phyloP scores from a whole-genome alignment of 2,113 vertebrate species.

The Heterotis niloticus region DNA sequence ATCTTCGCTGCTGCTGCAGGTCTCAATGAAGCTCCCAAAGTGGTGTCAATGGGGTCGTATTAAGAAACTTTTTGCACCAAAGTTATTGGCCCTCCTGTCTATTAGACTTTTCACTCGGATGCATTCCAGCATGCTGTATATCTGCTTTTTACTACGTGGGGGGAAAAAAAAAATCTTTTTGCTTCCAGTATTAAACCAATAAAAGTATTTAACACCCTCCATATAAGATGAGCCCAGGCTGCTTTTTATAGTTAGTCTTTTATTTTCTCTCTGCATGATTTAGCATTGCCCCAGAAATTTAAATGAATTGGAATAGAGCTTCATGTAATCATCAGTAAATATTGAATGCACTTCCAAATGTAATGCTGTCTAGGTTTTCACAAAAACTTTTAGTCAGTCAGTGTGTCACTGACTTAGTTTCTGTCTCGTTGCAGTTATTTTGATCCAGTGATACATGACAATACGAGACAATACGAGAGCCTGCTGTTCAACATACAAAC shows the following conservation, averaged over 20 bases:
- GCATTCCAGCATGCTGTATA: not conserved
- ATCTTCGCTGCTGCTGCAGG: not conserved
- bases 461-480: not conserved
- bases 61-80: not conserved
- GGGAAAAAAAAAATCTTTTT: not conserved
- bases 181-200: not conserved
- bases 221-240: not conserved
- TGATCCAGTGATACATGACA: not conserved
- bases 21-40: not conserved
- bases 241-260: not conserved
- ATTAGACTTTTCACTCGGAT: not conserved
- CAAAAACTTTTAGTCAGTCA: not conserved
- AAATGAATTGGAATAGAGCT: not conserved
- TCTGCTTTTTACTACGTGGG: not conserved
- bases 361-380: not conserved
- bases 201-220: not conserved
- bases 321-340: not conserved
- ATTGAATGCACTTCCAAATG: conserved; percentile 7
- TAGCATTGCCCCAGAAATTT: not conserved
- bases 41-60: not conserved
- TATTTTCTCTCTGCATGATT: not conserved
- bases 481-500: not conserved
- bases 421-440: not conserved
- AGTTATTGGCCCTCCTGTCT: not conserved
- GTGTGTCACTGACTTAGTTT: not conserved